Evolutionary conservation across 1,140 invertebrate genomes (phyloP), one percentile per base, ranked within the genome.

Genomic region (Zaprionus gabonicus): DNA sequence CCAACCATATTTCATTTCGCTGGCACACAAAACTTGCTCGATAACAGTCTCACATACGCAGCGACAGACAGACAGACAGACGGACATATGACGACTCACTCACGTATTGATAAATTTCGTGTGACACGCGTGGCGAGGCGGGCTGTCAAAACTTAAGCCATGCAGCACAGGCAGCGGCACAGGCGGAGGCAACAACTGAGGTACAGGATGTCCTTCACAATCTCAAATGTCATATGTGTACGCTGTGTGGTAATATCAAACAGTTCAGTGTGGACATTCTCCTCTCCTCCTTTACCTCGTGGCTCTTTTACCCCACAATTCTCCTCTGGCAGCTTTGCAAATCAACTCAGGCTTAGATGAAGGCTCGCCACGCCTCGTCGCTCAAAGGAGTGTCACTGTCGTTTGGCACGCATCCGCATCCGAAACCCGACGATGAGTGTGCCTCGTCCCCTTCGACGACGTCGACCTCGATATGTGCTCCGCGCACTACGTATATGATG

Each of bases 351-450:
- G 83, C 83, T 87, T 75, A 75, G 70, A 49, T 25, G 69, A 77
- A 71, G 70, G 56, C 63, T 74, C 41, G 64, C 53, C 51, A 65
- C 76, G 76, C 66, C 75, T 88, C 65, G 68, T 60, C 60, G 74
- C 78, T 81, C 78, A 88, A 84, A 83, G 81, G 80, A 87, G 84
- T 84, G 84, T 83, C 78, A 76, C 84, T 68, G 53, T 77, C 75
- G 74, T 72, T 76, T 65, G 74, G 62, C 74, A 76, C 70, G 63
- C 74, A 72, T 76, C 57, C 60, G 27, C 66, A 69, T 70, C 49
- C 55, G 25, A 25, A 28, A 63, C 56, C 3, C 36, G 36, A 38
- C 36, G 36, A 38, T 15, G 71, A 55, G 10, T 31, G 31, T 31
- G 31, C 28, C 28, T 9, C 28, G 9, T 31, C 28, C 28, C 28